Conservation (phyloP, 30 jellyfish, hydroid and myxozoan species). For the Aurelia coerulea region DNA sequence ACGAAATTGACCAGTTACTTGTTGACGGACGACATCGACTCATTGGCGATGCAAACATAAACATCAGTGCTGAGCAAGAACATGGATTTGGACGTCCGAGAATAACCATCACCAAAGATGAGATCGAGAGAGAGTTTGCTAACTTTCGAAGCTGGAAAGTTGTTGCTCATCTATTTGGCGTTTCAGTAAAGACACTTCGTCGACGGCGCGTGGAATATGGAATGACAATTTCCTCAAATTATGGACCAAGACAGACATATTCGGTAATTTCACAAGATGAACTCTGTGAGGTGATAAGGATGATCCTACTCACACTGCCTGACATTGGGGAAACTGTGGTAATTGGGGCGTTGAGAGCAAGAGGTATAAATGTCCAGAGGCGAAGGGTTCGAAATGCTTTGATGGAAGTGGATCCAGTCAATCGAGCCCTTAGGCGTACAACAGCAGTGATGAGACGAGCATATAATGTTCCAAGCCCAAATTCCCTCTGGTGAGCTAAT, state of each 20-base stretch:
- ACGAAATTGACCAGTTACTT: background rate
- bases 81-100: background rate
- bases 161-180: background rate
- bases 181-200: conserved; percentile 4
- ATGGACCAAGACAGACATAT: background rate
- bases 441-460: background rate
- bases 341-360: conserved; percentile 4
- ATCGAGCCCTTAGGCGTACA: background rate
- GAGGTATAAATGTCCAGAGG: background rate
- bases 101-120: background rate
- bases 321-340: conserved; percentile 3
- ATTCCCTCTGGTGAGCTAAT: background rate
- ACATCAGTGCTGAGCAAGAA: background rate
- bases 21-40: conserved; percentile 11
- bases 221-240: background rate
- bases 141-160: conserved; percentile 2
- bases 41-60: background rate
- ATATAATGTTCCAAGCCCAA: background rate
- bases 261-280: background rate
- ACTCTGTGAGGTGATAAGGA: background rate
- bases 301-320: background rate
- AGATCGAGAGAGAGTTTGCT: background rate
- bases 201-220: conserved; percentile 2
- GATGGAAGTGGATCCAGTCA: conserved; percentile 1
- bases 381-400: background rate